Base-by-base conservation (phyloP, 2,888 invertebrate genomes). In the Cerceris rybyensis region DNA sequence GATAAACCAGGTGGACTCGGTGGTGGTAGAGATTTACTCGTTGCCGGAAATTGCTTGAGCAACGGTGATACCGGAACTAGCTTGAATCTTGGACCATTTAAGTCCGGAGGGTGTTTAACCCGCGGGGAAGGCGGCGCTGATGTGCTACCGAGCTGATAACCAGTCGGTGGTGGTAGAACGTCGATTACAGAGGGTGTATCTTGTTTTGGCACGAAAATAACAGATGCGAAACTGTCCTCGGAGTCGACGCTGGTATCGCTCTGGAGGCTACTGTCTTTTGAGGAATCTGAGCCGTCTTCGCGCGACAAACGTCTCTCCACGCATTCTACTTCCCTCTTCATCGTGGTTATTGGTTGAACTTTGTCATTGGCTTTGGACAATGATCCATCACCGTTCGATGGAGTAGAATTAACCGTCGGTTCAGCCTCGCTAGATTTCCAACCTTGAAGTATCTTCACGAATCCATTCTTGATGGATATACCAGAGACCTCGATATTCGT, bases 231-330 rank as follows among this genome's bases (percentile, higher is more conserved):
- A 92, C 97, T 98, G 89, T 98, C 98, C 92, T 98, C 98, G 0
- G 97, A 97, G 92, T 98, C 98, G 49, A 98, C 97, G 93, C 98
- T 98, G 0, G 98, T 98, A 90, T 98, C 98, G 91, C 98, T 98
- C 93, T 98, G 98, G 75, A 98, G 94, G 91, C 98, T 98, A 91
- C 97, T 96, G 87, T 97, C 97, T 93, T 97, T 97, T 2, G 97
- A 97, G 7, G 97, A 97, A 90, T 97, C 97, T 0, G 98, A 98
- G 13, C 97, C 97, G 87, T 97, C 97, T 92, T 98, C 98, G 82
- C 95, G 95, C 0, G 97, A 97, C 88, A 96, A 95, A 67, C 97
- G 94, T 71, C 98, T 93, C 89, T 96, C 97, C 63, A 90, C 86
- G 65, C 86, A 89, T 82, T 93, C 90, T 74, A 83, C 85, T 69